phyloP scores from a whole-genome alignment of 2,113 vertebrate genomes.

The Morphnarchus princeps region DNA sequence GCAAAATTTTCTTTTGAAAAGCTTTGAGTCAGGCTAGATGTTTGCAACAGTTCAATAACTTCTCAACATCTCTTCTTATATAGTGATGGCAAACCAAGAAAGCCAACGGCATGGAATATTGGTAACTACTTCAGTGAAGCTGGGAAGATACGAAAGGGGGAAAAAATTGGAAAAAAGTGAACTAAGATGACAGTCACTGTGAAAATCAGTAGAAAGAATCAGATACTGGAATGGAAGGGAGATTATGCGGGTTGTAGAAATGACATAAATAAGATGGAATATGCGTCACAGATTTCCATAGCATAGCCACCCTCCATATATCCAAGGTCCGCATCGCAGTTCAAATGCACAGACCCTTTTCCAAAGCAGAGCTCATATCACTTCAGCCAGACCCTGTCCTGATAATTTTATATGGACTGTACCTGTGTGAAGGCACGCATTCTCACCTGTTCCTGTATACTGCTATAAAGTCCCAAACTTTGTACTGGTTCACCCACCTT shows the following conservation, averaged over 20 bases:
- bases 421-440: neutral
- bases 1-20: neutral
- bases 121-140: neutral
- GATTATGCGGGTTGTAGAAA: neutral
- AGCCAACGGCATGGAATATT: neutral
- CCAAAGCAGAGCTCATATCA: neutral
- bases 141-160: neutral
- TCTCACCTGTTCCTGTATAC: neutral
- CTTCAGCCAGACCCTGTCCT: neutral
- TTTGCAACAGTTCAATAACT: neutral
- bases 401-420: neutral
- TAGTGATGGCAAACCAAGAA: neutral
- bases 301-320: neutral
- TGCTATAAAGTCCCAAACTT: neutral
- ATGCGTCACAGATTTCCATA: neutral
- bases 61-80: neutral
- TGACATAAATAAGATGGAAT: neutral
- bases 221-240: neutral
- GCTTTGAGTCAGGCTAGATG: neutral
- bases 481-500: neutral
- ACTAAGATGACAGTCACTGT: neutral
- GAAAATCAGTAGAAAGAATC: neutral
- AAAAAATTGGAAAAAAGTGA: neutral
- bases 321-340: neutral
- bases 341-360: neutral